Evolutionary conservation across 35 echinoderm and acorn worm species (phyloP), one percentile per base, ranked within the genome.

Genomic region (Chiridota heheva): DNA sequence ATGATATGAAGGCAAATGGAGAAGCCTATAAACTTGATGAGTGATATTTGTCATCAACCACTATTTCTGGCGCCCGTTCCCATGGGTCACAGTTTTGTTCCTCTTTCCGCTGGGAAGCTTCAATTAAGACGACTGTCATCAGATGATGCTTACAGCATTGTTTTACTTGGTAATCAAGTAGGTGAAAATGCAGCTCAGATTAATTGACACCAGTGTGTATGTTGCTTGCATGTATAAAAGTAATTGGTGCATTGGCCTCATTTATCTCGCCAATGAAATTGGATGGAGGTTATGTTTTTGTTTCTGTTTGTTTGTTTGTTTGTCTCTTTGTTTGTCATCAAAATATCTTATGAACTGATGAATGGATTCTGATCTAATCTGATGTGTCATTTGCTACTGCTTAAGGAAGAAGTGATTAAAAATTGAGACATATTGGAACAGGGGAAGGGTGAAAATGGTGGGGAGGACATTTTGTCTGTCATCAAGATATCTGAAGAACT

Each of bases 21-120:
- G 39, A 62, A 15, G 69, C 69, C 60, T 36, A 60, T 73, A 45
- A 73, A 4, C 70, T 44, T 46, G 44, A 73, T 5, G 4, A 43
- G 5, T 42, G 70, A 4, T 73, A 73, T 73, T 43, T 42, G 13
- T 48, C 41, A 73, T 73, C 70, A 12, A 61, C 35, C 18, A 84
- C 65, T 61, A 43, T 84, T 34, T 1, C 64, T 37, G 63, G 81
- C 0, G 72, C 81, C 22, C 30, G 81, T 35, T 58, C 49, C 18
- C 49, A 77, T n/a, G n/a, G n/a, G n/a, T 4, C 36, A 82, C 42
- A 27, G 28, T 3, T 84, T 70, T 34, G 56, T 84, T 27, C 81
- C 81, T 49, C 35, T 84, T n/a, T 84, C 63, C 13, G 31, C 41
- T 43, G 36, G 18, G 45, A 42, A 72, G 5, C 20, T 72, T 17